Evolutionary conservation across 1,140 invertebrate genomes (phyloP), one percentile per base, ranked within the genome.

Genomic region (Schmidtea mediterranea): DNA sequence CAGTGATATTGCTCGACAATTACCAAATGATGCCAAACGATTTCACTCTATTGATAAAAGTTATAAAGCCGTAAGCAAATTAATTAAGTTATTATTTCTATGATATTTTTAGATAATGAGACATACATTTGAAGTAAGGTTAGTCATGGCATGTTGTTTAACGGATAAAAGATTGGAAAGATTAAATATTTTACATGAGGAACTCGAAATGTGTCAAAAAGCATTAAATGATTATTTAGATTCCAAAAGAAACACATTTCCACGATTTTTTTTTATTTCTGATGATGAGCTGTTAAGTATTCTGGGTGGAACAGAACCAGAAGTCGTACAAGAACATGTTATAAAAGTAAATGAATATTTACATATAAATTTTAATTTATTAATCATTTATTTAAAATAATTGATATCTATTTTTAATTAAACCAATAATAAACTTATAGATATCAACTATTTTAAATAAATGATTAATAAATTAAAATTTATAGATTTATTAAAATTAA

Each of bases 181-280:
- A 55, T 75, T 89, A 41, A 68, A 76, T 56, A 67, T 66, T 32
- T 66, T 87, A n/a, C 74, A 73, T 46, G 51, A 66, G 22, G 77
- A 76, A 1, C 63, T 89, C 21, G 81, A 87, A 58, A 76, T 72
- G 54, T 87, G 82, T 65, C 81, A 84, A 65, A 86, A 86, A 60
- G 81, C 80, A 0, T 65, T 89, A 39, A 80, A 79, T 55, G 77
- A 84, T 56, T 87, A 86, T 63, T 67, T 87, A 45, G 79, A 82
- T 58, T 75, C 75, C 0, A 87, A 86, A 64, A 67, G 82, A 52
- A 73, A 77, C 51, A 71, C 79, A 46, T 87, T 86, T 59, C 80
- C 82, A 26, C 62, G 83, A 55, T 87, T 89, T 64, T 84, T 78
- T 66, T 87, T 89, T 60, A 79, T 89, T 53, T 84, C 82, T 6